Base-by-base conservation (phyloP, 2,888 invertebrate species). In the Ormia ochracea region DNA sequence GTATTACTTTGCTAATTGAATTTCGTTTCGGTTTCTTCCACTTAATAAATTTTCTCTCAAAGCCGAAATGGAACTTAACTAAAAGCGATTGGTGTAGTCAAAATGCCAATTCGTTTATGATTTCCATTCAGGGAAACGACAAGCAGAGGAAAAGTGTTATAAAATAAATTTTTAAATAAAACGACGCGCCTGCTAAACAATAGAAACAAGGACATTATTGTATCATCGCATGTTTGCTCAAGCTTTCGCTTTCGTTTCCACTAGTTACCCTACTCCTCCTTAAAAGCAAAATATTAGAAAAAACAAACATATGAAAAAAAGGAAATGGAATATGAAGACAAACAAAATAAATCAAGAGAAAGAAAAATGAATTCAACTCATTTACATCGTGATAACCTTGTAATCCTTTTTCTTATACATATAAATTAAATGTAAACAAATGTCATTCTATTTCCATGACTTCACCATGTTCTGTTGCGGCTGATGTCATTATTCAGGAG, bases 401-500 rank as follows among this genome's bases (percentile, higher is more conserved):
- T 61, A 78, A 23, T 41, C 9, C 31, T 50, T 31, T 50, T 72
- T 23, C 2, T 48, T 19, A 17, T 68, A 31, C 69, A 48, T 48
- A 23, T 23, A 7, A 48, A 48, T 48, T 2, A 4, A 23, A 48
- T 48, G n/a, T n/a, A 21, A 45, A 45, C 19, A 23, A 45, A 23
- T 6, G 65, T 9, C 17, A 1, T 56, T 52, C 50, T 56, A 9
- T 41, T 26, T 74, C 6, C 58, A 48, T 69, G 26, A 26, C 26
- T 45, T 43, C 28, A 9, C 9, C n/a, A 9, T 50, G 31, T 45
- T 10, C 3, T 38, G 21, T 14, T 4, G 6, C 31, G n/a, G 12
- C 23, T 41, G 69, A 63, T 69, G 61, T 48, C 75, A 58, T 65
- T 26, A 38, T 38, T 41, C 76, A 96, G 95, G 93, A 91, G 83